These are phyloP conservation scores for Aphodius granarius DNA, from an alignment of 2,888 invertebrate species.

Conservation along the genomic window DNA sequence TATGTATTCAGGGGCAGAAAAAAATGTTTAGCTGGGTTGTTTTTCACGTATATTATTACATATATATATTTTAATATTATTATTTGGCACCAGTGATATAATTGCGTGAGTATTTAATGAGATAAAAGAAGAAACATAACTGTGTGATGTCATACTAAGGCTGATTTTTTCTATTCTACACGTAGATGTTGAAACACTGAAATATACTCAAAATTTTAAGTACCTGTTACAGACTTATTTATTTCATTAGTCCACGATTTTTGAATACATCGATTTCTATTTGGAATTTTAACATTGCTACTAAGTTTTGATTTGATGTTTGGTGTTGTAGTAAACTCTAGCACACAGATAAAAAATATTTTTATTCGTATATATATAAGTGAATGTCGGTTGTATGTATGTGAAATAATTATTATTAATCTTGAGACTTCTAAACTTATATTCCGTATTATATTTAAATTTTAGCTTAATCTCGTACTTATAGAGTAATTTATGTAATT, in stretches of 20 bases:
- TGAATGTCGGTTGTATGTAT: neutral
- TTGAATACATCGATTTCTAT: neutral
- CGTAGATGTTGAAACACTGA: neutral
- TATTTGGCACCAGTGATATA: neutral
- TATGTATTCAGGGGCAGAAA: too few relatives aligned
- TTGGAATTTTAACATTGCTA: neutral
- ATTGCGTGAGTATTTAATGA: neutral
- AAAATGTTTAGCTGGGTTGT: too few relatives aligned
- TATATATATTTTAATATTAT: neutral
- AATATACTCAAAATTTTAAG: neutral
- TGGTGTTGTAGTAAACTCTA: too few relatives aligned
- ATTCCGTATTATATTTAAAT: neutral
- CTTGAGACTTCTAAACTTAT: neutral
- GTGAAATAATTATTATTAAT: too few relatives aligned
- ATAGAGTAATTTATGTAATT: neutral
- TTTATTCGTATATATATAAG: neutral
- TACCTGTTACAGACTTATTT: neutral
- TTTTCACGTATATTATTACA: too few relatives aligned
- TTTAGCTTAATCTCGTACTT: neutral
- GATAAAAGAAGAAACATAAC: slow-evolving; percentile 40
- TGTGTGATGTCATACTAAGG: slow-evolving; percentile 44
- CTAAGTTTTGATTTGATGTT: neutral
- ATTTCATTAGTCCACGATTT: too few relatives aligned
- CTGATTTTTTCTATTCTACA: slow-evolving; percentile 35
- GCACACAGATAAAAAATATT: neutral